Evolutionary conservation across 2,113 vertebrate species (phyloP).

Genomic region (Nyctibius bracteatus): DNA sequence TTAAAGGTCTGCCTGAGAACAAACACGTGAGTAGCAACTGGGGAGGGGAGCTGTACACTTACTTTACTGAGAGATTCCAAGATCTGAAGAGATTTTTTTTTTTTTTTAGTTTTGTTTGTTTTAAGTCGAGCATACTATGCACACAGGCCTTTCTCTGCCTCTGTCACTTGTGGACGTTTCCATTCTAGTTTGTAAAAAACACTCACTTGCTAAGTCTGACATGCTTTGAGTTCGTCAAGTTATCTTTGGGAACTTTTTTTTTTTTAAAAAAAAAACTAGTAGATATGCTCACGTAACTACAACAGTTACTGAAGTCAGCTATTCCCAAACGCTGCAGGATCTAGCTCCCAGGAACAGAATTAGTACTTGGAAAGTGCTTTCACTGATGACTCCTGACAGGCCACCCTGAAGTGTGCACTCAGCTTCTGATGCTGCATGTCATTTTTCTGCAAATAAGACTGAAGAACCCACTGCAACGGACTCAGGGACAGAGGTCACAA

Average conservation of each 20-base stretch:
- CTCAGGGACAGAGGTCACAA: neutral
- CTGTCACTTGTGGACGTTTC: neutral
- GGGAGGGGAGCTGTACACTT: neutral
- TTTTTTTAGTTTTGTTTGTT: neutral
- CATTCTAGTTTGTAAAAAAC: neutral
- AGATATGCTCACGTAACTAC: rapidly evolving
- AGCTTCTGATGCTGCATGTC: neutral
- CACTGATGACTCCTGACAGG: neutral
- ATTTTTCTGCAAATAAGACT: neutral
- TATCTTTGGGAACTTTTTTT: neutral
- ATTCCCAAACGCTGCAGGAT: neutral
- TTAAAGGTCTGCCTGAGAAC: neutral
- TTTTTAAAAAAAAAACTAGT: neutral
- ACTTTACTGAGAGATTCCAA: neutral
- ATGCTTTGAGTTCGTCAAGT: neutral
- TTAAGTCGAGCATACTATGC: rapidly evolving
- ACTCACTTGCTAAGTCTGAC: neutral
- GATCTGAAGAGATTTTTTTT: neutral
- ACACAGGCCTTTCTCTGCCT: neutral
- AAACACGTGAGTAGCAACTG: neutral
- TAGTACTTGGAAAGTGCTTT: neutral
- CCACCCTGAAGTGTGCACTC: neutral
- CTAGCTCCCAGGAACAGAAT: neutral
- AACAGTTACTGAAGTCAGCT: neutral
- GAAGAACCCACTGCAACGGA: neutral